Evolutionary conservation across 2,888 invertebrate species (phyloP), one percentile per base, ranked within the genome.

Genomic region (Caenorhabditis sinica): DNA sequence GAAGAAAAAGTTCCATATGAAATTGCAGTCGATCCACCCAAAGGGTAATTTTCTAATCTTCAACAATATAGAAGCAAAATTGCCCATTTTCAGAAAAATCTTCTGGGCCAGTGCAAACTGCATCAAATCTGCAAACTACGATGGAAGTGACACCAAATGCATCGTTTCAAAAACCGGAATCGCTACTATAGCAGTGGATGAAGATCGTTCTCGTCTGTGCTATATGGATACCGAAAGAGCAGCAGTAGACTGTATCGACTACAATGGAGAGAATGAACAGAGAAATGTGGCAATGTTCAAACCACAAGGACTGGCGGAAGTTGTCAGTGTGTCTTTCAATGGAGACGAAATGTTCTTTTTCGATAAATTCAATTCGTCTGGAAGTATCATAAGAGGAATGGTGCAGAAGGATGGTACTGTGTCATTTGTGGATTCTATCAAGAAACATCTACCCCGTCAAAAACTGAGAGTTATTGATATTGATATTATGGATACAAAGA

Each of bases 31-130:
- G 86, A 87, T 65, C 79, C 86, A 11, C 53, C 77, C 13, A 76
- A 76, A 69, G 86, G 82, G 73, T 79, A 23, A 23, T 43, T 58
- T 45, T 51, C 45, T 3, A 20, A 2, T 58, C 1, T 13, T 33
- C 61, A 17, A n/a, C 5, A 17, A n/a, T 13, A 3, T 4, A 49
- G 8, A 49, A 0, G 9, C 15, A 23, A 17, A 9, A 25, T 63
- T 17, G 15, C 56, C 43, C 1, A 11, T 20, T 80, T 85, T 72
- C 61, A 86, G 87, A 36, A 85, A 83, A 63, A 43, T 89, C 1
- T 89, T 89, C 86, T 89, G 89, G 89, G 63, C 76, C 11, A 83
- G 86, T 25, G 53, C 68, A 11, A 40, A 51, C 17, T 86, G 87
- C 20, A 72, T 88, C 45, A 83, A 83, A 43, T 60, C 86, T n/a